Evolutionary conservation across 2,888 invertebrate species (phyloP).

Genomic region (Nemurella pictetii): DNA sequence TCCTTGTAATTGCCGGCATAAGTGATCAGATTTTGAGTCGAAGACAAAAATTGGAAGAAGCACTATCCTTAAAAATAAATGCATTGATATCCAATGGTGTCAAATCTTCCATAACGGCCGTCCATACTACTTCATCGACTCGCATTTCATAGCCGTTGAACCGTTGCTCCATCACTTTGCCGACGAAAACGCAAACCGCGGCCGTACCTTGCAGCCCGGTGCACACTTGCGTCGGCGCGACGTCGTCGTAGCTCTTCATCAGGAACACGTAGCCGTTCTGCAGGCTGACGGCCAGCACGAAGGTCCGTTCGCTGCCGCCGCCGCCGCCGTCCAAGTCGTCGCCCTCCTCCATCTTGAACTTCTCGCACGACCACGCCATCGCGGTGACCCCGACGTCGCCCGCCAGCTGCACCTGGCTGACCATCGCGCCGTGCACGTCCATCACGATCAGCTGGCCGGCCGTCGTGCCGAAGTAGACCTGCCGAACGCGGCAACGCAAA

Average conservation of each 20-base stretch:
- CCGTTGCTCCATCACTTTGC: too few species aligned
- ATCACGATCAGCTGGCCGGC: conserved; percentile 94
- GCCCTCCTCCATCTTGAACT: conserved; percentile 96
- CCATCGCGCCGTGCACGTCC: conserved; percentile 96
- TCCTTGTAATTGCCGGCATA: too few species aligned
- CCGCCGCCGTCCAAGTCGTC: conserved; percentile 65
- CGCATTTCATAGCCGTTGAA: too few species aligned
- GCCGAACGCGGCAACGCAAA: too few species aligned
- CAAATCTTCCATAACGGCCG: too few species aligned
- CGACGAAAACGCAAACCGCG: conserved; percentile 74
- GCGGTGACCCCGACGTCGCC: conserved; percentile 84
- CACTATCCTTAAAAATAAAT: too few species aligned
- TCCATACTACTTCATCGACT: too few species aligned
- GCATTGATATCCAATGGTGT: too few species aligned
- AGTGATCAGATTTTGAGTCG: too few species aligned
- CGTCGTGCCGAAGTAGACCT: conserved; percentile 94
- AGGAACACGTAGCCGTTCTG: conserved; percentile 89
- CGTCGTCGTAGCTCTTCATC: conserved; percentile 89
- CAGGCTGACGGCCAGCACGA: conserved; percentile 84
- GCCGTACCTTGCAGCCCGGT: conserved; percentile 72
- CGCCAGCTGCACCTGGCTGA: conserved; percentile 87
- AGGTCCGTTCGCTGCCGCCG: conserved; percentile 60
- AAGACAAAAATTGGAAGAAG: too few species aligned
- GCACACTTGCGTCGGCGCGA: conserved; percentile 82
- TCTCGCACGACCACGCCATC: conserved; percentile 97